Evolutionary conservation across 2,888 invertebrate species (phyloP), one percentile per base, ranked within the genome.

Genomic region (Lydus trimaculatus): DNA sequence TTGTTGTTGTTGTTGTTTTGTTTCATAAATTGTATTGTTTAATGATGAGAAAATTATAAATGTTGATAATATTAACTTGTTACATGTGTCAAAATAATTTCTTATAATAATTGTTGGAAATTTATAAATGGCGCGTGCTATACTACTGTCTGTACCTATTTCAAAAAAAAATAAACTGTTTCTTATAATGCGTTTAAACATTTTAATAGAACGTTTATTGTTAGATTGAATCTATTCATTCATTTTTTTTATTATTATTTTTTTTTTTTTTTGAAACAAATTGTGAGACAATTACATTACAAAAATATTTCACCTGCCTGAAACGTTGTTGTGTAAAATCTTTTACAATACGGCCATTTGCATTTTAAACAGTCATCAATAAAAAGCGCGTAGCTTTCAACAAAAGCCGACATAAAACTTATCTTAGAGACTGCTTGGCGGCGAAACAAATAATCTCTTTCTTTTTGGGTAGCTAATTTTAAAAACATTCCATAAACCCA

Each of bases 391-490:
- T 67, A 71, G 39, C 67, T 71, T 71, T 71, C 71, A 67, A 67
- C 67, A 65, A 71, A n/a, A 71, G 71, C 71, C 71, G 71, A 67
- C 71, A 67, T 64, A 70, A 70, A 67, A 70, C 65, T 67, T 65
- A 71, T 71, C 71, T 56, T 65, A 71, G 71, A 71, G 71, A 71
- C 71, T 71, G 71, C 71, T 71, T 71, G 71, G 67, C 71, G 71
- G 71, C 71, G 71, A 67, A 67, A 67, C 71, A 71, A 71, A 71
- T 71, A 71, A 65, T 71, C 67, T 43, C 43, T 58, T 66, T 43
- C 2, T 17, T 31, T 36, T 31, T 8, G 15, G 39, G 36, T 61
- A 59, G 65, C 67, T 67, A 71, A 71, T 71, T 60, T 56, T 65
- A 61, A 65, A 71, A 65, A 71, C 67, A 71, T 71, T 71, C 71